phyloP scores from a whole-genome alignment of 2,797 vertebrate genomes.

The Moxostoma hubbsi region DNA sequence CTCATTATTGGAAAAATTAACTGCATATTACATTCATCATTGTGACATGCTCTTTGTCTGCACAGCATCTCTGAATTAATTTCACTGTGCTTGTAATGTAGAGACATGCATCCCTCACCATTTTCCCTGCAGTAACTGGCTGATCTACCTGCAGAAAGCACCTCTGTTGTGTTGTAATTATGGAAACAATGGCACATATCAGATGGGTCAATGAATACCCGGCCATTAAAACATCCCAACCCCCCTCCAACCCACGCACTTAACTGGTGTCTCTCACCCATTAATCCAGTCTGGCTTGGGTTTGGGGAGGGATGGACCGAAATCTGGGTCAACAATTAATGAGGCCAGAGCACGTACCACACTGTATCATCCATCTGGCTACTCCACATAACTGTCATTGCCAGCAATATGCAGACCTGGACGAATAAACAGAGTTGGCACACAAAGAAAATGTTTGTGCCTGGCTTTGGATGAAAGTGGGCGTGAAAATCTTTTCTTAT shows the following conservation, averaged over 20 bases:
- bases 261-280: conserved; percentile 45
- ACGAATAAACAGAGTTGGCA: conserved; percentile 38
- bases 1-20: conserved; percentile 7
- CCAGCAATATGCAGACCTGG: conserved; percentile 31
- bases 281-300: conserved; percentile 65
- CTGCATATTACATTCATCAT: conserved; percentile 26
- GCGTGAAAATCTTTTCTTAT: too few relatives aligned
- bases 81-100: conserved; percentile 10
- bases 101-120: background rate
- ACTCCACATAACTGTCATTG: conserved; percentile 30
- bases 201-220: conserved; percentile 37
- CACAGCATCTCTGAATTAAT: conserved; percentile 24
- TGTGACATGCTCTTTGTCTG: background rate
- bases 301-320: conserved; percentile 35
- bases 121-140: conserved; percentile 15
- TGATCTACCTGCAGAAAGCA: conserved; percentile 7
- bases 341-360: conserved; percentile 68
- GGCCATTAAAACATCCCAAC: conserved; percentile 14
- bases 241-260: conserved; percentile 16
- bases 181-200: conserved; percentile 44
- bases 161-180: conserved; percentile 21
- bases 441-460: background rate
- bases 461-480: background rate
- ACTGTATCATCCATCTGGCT: conserved; percentile 70
- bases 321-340: conserved; percentile 73